phyloP scores from a whole-genome alignment of 2,888 invertebrate genomes.

The Orthosia gothica region DNA sequence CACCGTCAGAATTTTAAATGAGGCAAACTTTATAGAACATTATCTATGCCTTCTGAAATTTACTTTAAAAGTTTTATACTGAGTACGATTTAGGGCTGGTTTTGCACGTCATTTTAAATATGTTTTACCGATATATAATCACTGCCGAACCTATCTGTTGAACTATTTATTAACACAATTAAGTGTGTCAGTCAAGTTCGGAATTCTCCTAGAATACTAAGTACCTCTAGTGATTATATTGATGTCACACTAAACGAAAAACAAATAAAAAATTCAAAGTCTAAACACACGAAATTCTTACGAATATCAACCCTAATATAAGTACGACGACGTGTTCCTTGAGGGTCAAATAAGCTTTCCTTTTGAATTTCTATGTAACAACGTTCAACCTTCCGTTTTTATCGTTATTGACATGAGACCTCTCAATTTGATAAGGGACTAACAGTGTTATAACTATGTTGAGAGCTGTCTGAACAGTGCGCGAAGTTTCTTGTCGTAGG shows the following conservation, averaged over 20 bases:
- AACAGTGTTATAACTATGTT: slow-evolving; percentile 46
- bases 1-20: slow-evolving; percentile 31
- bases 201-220: slow-evolving; percentile 8
- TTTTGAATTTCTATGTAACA: slow-evolving; percentile 61
- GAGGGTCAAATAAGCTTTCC: slow-evolving; percentile 58
- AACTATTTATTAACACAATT: not conserved
- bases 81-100: not conserved
- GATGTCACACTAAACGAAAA: slow-evolving; percentile 3
- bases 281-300: slow-evolving; percentile 35
- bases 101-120: not conserved
- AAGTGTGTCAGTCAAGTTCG: not conserved
- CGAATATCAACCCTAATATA: slow-evolving; percentile 57
- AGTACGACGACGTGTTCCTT: slow-evolving; percentile 57
- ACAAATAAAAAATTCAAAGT: slow-evolving; percentile 45
- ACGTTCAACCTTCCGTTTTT: slow-evolving; percentile 58
- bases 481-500: slow-evolving; percentile 31
- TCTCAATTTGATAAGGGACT: slow-evolving; percentile 62
- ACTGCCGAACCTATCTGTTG: not conserved
- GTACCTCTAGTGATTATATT: not conserved
- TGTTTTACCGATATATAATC: not conserved
- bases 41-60: not conserved
- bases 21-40: not conserved
- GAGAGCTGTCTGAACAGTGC: slow-evolving; percentile 45
- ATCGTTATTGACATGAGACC: slow-evolving; percentile 62
- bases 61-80: not conserved